Conservation (phyloP, 2,888 invertebrate genomes). For the Zele albiditarsus region DNA sequence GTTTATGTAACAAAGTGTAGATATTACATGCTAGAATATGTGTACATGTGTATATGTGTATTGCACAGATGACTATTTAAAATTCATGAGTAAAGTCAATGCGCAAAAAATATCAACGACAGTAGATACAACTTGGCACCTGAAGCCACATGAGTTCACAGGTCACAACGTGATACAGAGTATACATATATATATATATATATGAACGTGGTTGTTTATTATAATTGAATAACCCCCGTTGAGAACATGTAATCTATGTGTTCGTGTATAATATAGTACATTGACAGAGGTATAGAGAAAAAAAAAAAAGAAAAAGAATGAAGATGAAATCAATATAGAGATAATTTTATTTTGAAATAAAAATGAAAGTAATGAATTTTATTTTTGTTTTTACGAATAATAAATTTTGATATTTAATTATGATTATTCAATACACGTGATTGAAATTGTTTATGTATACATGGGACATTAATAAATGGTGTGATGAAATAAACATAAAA, state of each 20-base stretch:
- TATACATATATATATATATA: constrained; percentile 32
- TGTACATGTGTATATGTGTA: not conserved
- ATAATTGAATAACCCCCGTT: constrained; percentile 55
- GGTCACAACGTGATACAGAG: constrained; percentile 41
- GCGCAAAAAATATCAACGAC: constrained; percentile 19
- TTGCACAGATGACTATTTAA: constrained; percentile 41
- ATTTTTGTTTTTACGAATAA: too few relatives aligned
- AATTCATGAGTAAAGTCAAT: constrained; percentile 42
- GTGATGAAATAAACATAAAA: too few relatives aligned
- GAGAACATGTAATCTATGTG: constrained; percentile 21
- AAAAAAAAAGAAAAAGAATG: not conserved
- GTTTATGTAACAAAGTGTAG: too few relatives aligned
- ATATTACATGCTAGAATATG: not conserved
- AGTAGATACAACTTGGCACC: constrained; percentile 33
- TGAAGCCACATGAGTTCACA: constrained; percentile 44
- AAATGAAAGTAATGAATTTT: too few relatives aligned
- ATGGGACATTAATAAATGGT: too few relatives aligned
- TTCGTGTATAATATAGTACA: constrained; percentile 42
- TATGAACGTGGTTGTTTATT: constrained; percentile 53
- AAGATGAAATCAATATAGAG: too few relatives aligned
- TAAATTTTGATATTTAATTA: too few relatives aligned
- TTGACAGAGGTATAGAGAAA: constrained; percentile 39
- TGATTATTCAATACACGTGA: too few relatives aligned
- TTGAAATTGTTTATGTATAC: too few relatives aligned
- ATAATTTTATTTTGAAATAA: too few relatives aligned